Evolutionary conservation across 2,888 invertebrate species (phyloP).

Genomic region (Melinaea menophilus): DNA sequence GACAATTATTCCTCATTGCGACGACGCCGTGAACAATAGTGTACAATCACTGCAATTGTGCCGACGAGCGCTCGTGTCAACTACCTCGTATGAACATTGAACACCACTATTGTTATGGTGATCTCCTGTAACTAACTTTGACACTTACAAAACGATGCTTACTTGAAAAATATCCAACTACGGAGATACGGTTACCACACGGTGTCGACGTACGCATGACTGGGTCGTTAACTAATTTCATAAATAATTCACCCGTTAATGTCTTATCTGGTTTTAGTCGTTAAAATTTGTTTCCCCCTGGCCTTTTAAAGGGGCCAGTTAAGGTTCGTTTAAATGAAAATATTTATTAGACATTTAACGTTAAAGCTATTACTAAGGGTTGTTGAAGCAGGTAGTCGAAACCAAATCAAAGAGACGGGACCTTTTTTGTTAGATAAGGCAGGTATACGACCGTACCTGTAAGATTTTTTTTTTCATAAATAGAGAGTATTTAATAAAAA

Average conservation of each 20-base stretch:
- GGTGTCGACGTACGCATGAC: neutral
- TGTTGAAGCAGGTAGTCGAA: slow-evolving; percentile 65
- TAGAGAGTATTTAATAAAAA: slow-evolving; percentile 38
- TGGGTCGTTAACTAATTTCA: slow-evolving; percentile 3
- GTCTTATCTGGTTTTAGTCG: slow-evolving; percentile 43
- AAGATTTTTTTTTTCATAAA: slow-evolving; percentile 54
- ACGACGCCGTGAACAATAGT: slow-evolving; percentile 60
- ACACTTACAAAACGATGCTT: slow-evolving; percentile 62
- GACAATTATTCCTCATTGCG: slow-evolving; percentile 52
- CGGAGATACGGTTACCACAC: slow-evolving; percentile 19
- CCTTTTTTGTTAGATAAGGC: slow-evolving; percentile 61
- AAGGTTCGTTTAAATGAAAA: slow-evolving; percentile 65
- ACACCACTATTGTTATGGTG: slow-evolving; percentile 69
- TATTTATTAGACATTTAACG: slow-evolving; percentile 59
- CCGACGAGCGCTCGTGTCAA: slow-evolving; percentile 58
- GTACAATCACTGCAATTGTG: slow-evolving; percentile 66
- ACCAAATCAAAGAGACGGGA: slow-evolving; percentile 53
- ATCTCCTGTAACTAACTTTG: slow-evolving; percentile 58
- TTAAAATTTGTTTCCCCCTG: slow-evolving; percentile 63
- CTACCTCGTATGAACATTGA: slow-evolving; percentile 62
- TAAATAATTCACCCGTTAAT: slow-evolving; percentile 62
- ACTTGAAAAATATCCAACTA: slow-evolving; percentile 56
- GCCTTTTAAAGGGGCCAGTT: slow-evolving; percentile 59
- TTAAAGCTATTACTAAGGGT: slow-evolving; percentile 58
- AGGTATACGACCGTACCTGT: slow-evolving; percentile 65